Evolutionary conservation across 2,888 invertebrate species (phyloP), one percentile per base, ranked within the genome.

Genomic region (Corbicula japonica): DNA sequence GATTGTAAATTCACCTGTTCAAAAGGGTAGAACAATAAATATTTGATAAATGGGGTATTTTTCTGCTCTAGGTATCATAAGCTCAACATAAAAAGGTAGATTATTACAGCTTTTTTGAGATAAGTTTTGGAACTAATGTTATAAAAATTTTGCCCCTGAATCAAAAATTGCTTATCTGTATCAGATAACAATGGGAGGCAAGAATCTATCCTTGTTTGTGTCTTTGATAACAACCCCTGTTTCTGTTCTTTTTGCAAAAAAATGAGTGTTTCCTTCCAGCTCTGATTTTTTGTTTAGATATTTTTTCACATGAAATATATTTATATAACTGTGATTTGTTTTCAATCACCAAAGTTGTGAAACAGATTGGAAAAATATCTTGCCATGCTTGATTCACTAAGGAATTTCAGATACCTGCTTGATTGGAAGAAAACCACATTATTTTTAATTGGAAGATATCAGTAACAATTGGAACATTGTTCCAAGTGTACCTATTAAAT

Each of bases 111-210:
- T 10, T 54, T 12, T 34, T 35, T 2, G 35, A 26, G 58, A 58
- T 58, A 35, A 35, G 58, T 38, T 28, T 10, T 41, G 41, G 15
- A 12, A 34, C 2, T 34, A 58, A 54, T 28, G 58, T 58, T 58
- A 35, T 34, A 58, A 58, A 35, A 58, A 23, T 58, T 35, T 28
- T 21, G 5, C 58, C 58, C 58, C 58, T 58, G 58, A 28, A 66
- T 54, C 41, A 54, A 54, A 38, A 69, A 52, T 52, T 41, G 63
- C 52, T 54, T 46, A 54, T 54, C 56, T 30, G n/a, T 56, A 58
- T 56, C 63, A 34, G 72, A 72, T 72, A 72, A 72, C 72, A 72
- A 72, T 56, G 52, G 72, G 63, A 62, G 56, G 56, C 26, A 23
- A 41, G 63, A 50, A n/a, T 68, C 44, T 41, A 54, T 56, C 54